phyloP scores from a whole-genome alignment of 2,113 vertebrate species.

The zebrafish (Danio rerio) region DNA sequence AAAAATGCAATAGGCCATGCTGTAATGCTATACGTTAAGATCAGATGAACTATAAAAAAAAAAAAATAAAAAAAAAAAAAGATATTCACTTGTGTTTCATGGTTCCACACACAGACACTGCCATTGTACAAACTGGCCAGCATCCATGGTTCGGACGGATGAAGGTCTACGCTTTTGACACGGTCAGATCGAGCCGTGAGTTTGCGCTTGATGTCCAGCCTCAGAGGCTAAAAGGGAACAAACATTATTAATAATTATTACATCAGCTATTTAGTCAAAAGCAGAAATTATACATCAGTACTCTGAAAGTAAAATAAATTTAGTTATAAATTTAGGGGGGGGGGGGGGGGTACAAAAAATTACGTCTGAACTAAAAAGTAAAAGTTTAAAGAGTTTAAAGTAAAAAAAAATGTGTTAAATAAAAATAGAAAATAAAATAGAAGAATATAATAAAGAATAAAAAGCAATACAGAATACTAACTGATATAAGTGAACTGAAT shows the following conservation, averaged over 20 bases:
- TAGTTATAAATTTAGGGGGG: too few species aligned
- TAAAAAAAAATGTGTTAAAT: too few species aligned
- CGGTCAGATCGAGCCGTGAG: constrained; percentile 93
- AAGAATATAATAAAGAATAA: too few species aligned
- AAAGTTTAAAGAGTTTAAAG: too few species aligned
- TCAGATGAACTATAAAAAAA: neutral
- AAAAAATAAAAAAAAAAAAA: neutral
- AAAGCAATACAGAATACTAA: too few species aligned
- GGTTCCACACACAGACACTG: constrained; percentile 96
- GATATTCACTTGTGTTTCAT: constrained; percentile 88
- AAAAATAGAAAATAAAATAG: too few species aligned
- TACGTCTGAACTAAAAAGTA: too few species aligned
- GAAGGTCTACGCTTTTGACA: constrained; percentile 94
- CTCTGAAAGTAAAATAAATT: too few species aligned
- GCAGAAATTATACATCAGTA: neutral
- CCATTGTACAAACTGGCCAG: constrained; percentile 95
- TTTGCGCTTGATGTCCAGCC: constrained; percentile 94
- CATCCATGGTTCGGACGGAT: constrained; percentile 96
- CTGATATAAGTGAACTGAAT: too few species aligned
- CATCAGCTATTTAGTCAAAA: neutral
- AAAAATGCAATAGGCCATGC: neutral
- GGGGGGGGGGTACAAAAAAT: too few species aligned
- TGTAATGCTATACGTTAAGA: neutral
- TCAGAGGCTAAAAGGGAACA: constrained; percentile 82
- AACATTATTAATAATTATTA: neutral